Evolutionary conservation across 2,888 invertebrate genomes (phyloP), one percentile per base, ranked within the genome.

Genomic region (Agonum fuliginosum): DNA sequence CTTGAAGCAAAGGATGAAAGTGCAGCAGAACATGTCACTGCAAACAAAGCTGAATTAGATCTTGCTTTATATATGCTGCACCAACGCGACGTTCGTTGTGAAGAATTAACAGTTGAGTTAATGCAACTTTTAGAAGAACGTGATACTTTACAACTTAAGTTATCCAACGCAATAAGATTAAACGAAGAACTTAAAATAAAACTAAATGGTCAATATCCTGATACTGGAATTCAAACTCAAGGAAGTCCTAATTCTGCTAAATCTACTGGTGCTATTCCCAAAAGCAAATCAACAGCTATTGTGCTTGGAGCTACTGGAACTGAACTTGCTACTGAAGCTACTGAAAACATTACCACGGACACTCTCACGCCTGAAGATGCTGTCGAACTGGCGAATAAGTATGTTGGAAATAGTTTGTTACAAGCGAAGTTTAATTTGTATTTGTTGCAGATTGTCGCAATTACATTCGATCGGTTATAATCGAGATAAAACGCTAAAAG

Each of bases 21-120:
- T 20, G n/a, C 3, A 27, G n/a, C 10, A 17, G 41, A 41, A 43
- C 46, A 2, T 17, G 2, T 10, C 4, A 83, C 84, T 6, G 85
- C 85, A 2, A 85, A 83, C 70, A 81, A 91, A 83, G 91, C 92
- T 0, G 94, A 95, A 85, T 86, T 95, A 71, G 95, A 96, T 83
- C 87, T 95, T 70, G 95, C 95, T 0, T 85, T 95, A 46, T 95
- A 95, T 83, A 94, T 95, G 93, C 87, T 96, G 70, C 96, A 97
- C 85, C 95, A 95, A 83, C 89, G 95, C 80, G 96, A 96, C 81
- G 93, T 96, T 78, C 90, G 95, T 0, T 95, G 95, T 84, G 96
- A 96, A 83, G 96, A 96, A 85, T 88, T 97, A 78, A 95, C 95
- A 0, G 90, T 94, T 82, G 96, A 97, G 84, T 87, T 97, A 70